Conservation (phyloP, 2,113 vertebrate species). For the Albula goreensis region DNA sequence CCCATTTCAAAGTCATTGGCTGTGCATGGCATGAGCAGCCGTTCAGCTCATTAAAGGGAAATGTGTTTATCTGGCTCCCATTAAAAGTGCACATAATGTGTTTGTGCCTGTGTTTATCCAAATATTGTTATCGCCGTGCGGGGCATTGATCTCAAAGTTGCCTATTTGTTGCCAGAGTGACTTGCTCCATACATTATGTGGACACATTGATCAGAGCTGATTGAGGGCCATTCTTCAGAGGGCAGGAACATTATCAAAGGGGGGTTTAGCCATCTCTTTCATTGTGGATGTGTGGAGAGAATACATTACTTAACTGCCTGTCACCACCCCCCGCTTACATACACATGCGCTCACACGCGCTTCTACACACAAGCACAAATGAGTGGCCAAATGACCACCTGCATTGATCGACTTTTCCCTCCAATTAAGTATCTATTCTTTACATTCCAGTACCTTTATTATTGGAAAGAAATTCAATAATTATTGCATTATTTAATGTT, state of each 20-base stretch:
- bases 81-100: slow-evolving; percentile 65
- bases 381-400: slow-evolving; percentile 97
- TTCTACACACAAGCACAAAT: slow-evolving; percentile 83
- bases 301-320: slow-evolving; percentile 72
- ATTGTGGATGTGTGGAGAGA: slow-evolving; percentile 75
- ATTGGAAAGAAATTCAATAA: slow-evolving; percentile 99
- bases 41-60: slow-evolving; percentile 58
- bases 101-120: slow-evolving; percentile 69
- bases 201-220: slow-evolving; percentile 98
- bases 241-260: slow-evolving; percentile 90
- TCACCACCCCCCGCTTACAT: slow-evolving; percentile 52
- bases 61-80: slow-evolving; percentile 62
- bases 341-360: slow-evolving; percentile 38
- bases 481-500: slow-evolving; percentile 99
- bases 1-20: slow-evolving; percentile 53
- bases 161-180: slow-evolving; percentile 82
- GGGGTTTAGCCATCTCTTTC: slow-evolving; percentile 76
- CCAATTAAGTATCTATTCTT: slow-evolving; percentile 99
- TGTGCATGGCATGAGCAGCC: slow-evolving; percentile 54
- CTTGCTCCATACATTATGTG: slow-evolving; percentile 97
- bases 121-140: slow-evolving; percentile 68
- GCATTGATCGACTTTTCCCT: slow-evolving; percentile 97
- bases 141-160: slow-evolving; percentile 91
- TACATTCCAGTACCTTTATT: slow-evolving; percentile 98
- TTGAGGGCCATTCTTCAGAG: slow-evolving; percentile 97